Percentiles rank a stretch among this genome's conserved stretches.
phyloP scores from a whole-genome alignment of 1,140 invertebrate genomes.

The Drosophila eugracilis region DNA sequence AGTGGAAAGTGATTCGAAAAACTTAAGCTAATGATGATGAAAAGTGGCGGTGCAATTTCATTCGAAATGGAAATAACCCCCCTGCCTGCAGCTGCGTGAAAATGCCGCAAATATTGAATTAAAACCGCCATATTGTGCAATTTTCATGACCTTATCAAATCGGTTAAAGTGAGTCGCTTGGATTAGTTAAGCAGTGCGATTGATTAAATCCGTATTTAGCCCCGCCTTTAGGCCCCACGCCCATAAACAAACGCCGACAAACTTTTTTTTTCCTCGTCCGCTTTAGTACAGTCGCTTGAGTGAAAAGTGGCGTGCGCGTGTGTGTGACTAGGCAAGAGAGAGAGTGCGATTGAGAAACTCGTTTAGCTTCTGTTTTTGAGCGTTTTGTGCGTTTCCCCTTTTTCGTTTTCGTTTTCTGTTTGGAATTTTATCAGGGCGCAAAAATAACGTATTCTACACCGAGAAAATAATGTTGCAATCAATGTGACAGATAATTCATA shows the following conservation, averaged over 20 bases:
- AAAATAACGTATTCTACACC: conserved; percentile 47
- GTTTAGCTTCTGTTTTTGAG: conserved; percentile 59
- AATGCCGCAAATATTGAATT: conserved; percentile 76
- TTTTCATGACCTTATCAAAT: conserved; percentile 1
- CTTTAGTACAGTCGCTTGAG: conserved; percentile 83
- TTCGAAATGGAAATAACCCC: conserved; percentile 41
- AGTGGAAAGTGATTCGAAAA: not conserved
- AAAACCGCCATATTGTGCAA: conserved; percentile 71
- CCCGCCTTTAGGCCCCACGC: conserved; percentile 57
- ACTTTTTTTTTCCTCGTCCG: conserved; percentile 69
- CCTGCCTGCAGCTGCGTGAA: conserved; percentile 53
- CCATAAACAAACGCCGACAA: conserved; percentile 81
- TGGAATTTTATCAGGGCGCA: conserved; percentile 80
- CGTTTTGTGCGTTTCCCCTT: conserved; percentile 33
- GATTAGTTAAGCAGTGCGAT: conserved; percentile 4
- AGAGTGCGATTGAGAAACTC: conserved; percentile 41
- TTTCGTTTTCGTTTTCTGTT: conserved; percentile 67
- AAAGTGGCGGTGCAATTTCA: conserved; percentile 19
- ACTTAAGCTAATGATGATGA: not conserved
- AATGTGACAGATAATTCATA: too few species aligned
- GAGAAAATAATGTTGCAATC: too few species aligned
- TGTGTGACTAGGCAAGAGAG: conserved; percentile 5
- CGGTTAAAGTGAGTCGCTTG: not conserved
- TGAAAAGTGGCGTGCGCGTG: conserved; percentile 35
- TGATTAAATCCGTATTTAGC: conserved; percentile 24